phyloP scores from a whole-genome alignment of 2,113 vertebrate species.

The Catharus minimus region DNA sequence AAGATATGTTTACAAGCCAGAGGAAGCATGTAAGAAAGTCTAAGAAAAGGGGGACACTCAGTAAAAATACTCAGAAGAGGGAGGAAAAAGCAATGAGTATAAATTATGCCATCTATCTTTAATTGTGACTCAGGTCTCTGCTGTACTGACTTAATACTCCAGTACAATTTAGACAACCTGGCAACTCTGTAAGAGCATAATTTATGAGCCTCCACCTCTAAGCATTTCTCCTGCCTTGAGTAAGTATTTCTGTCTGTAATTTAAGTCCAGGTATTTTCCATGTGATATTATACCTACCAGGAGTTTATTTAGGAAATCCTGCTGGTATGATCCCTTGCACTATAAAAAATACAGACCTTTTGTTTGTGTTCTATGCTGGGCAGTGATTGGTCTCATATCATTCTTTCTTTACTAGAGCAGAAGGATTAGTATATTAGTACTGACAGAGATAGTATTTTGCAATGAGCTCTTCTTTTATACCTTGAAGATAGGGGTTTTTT shows the following conservation, averaged over 20 bases:
- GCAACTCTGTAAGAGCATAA: neutral
- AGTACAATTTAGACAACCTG: neutral
- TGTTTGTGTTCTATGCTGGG: fast-evolving
- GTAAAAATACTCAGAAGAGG: neutral
- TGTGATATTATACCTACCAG: neutral
- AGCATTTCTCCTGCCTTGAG: neutral
- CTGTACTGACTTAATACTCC: neutral
- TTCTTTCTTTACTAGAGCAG: neutral
- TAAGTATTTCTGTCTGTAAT: neutral
- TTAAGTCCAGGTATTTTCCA: neutral
- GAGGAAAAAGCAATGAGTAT: neutral
- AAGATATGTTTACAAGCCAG: neutral
- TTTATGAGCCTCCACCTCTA: neutral
- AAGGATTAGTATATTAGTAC: neutral
- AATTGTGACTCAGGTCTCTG: fast-evolving
- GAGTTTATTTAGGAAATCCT: neutral
- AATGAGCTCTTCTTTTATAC: neutral
- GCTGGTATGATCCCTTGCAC: neutral
- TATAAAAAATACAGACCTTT: neutral
- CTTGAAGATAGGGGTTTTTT: neutral
- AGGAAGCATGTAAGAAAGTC: neutral
- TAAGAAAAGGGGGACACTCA: neutral
- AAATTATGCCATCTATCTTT: neutral
- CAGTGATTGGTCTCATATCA: neutral
- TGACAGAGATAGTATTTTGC: neutral